Evolutionary conservation across 2,888 invertebrate species (phyloP), one percentile per base, ranked within the genome.

Genomic region (Lacanobia oleracea): DNA sequence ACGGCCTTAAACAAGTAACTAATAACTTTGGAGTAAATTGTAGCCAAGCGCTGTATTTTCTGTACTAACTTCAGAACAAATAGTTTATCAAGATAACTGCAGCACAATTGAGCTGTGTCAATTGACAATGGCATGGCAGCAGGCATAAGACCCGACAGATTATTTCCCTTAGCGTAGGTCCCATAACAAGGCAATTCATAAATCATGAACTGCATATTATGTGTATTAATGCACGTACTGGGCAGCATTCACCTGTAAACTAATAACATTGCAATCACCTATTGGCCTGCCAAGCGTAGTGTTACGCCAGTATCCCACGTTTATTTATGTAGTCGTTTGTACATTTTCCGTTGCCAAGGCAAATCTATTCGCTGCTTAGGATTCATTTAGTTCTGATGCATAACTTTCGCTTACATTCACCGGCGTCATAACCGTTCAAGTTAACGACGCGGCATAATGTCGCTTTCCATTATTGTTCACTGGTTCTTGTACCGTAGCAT

Each of bases 371-470:
- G 16, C 27, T 65, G 50, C 33, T 81, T 45, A 43, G 64, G 56
- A 60, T 61, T 64, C 7, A 56, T 69, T 72, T 59, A 51, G 37
- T 70, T 72, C 64, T 56, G 60, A 72, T 54, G 43, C 66, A 40
- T 33, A 57, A 67, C 78, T 81, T 81, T 81, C 63, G 70, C 61
- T 69, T 48, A 56, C 78, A 71, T 69, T 67, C 66, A 33, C 66
- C 48, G 33, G 56, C 56, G 23, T 65, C 69, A 64, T 70, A 60
- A 63, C 57, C 60, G 64, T 81, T 78, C 62, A 75, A 70, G 68
- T 71, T 78, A 73, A 84, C 56, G 68, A 73, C 64, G 37, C 59
- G 53, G 51, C 53, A 63, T 72, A 63, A 77, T 77, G 72, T 65
- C 33, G 53, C 69, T 70, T 81, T 67, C 61, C 69, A 79, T 73